Evolutionary conservation across 2,113 vertebrate genomes (phyloP), one percentile per base, ranked within the genome.

Genomic region (Echinops telfairi): DNA sequence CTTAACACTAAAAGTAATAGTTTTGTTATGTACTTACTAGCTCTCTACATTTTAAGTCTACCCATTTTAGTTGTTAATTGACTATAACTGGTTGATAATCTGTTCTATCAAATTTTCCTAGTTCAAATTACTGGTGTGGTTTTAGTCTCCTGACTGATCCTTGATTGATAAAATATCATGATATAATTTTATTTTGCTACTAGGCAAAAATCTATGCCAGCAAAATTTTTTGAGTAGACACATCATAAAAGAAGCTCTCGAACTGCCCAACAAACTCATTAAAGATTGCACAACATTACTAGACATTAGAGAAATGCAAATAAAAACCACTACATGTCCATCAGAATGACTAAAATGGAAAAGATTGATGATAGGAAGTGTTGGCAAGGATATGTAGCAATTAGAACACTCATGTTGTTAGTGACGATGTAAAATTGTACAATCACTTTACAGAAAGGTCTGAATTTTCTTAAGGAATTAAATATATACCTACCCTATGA

Each of bases 101-200:
- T 25, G 88, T 81, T 43, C 9, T 36, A n/a, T 70, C 82, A 78
- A 73, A 70, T 23, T 75, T 92, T 86, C 17, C 20, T 20, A 88
- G 36, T 66, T 83, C 92, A 89, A 84, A 86, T 94, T 83, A 43
- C 47, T 73, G 14, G 19, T 68, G 3, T 88, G 33, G 31, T 91
- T 92, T 93, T 31, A 78, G 57, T 90, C 43, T 95, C 73, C 60
- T 91, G 73, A 86, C 43, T 88, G 38, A 70, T 64, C 70, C 66
- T 47, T 90, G 27, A 89, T 58, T 73, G 31, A 71, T 91, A 64
- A 95, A 94, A 77, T 95, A 71, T n/a, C 68, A 71, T 86, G 75
- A 31, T 94, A 0, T 76, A 47, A 27, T 80, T 92, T 83, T 57
- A 68, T 78, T 83, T 78, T 91, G 62, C 64, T 84, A 33, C 29